Base-by-base conservation (phyloP, 2,797 vertebrate genomes). In the Sorex maritimensis region DNA sequence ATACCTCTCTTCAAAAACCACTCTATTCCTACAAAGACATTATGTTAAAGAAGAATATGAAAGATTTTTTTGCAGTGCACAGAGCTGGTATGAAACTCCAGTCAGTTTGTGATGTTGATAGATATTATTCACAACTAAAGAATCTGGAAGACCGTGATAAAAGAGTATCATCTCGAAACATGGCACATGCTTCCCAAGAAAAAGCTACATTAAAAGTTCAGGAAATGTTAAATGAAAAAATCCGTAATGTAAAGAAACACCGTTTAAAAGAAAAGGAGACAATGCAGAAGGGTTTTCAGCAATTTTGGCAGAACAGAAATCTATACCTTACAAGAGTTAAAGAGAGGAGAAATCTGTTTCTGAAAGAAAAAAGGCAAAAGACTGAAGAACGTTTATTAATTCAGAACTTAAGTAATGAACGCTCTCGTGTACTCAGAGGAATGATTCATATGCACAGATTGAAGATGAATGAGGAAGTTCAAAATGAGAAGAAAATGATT, bases 81-180 rank as follows among this genome's bases (percentile, higher is more conserved):
- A 92, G 88, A 81, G 41, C 80, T 49, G 65, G 74, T 26, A 69
- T 98, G 30, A 97, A 94, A 55, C 95, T 97, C 24, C 73, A 74
- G 41, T 65, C 86, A 10, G 80, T 97, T 84, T 65, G 30, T 73
- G 92, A 96, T 15, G 88, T 98, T 79, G 98, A 98, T 61, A 96
- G 92, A 92, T 96, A 94, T 30, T 95, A 96, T 46, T 80, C 73
- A 69, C 81, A 95, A 38, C 86, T 90, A 49, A 67, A 97, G 12
- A 95, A 96, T 5, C 88, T 52, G 1, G 93, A 95, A 52, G 81
- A 30, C 3, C 63, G 72, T 17, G 46, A 75, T 79, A 81, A 73
- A 61, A 97, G 93, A 61, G 65, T 44, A 28, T 69, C 92, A n/a
- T 61, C 86, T 65, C 81, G 96, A 41, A 65, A 69, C 1, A 71